Base-by-base conservation (phyloP, 2,888 invertebrate genomes). In the Notocelia uddmanniana region DNA sequence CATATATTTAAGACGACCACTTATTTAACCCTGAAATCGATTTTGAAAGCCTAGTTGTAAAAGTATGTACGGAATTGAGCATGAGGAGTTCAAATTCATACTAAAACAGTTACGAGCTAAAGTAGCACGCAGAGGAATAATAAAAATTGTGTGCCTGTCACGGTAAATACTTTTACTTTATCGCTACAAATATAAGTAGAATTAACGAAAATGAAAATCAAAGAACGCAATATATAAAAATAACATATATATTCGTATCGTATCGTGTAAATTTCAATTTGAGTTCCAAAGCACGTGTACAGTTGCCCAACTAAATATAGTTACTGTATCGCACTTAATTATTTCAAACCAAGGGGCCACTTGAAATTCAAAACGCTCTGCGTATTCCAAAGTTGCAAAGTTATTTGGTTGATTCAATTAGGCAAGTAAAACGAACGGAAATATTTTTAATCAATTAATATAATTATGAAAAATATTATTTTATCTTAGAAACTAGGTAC, bases 271-370 rank as follows among this genome's bases (percentile, higher is more conserved):
- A 66, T 34, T 41, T 26, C n/a, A 31, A 45, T 41, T 58, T 52
- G 13, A 45, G 41, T 71, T 71, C 26, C 58, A 26, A 70, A 59
- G 58, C 37, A 66, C 66, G 66, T 71, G 41, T 59, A 59, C 52
- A 57, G 63, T 50, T 63, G 37, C 34, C 64, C 9, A 71, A 59
- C 54, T 26, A 64, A 50, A 26, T 60, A 66, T 62, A 72, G 71
- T 48, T 19, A 66, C 58, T 66, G 48, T 72, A 57, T 37, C 62
- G n/a, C 55, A 62, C 62, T 62, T 72, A 62, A 72, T 72, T 60
- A 72, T 67, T 67, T 60, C 60, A 55, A 26, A 55, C 52, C 13
- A 18, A 70, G 54, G 55, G 37, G 19, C 62, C 23, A 55, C 55
- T 60, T 67, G 60, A 67, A 67, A 62, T 72, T 72, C 62, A 68